Evolutionary conservation across 2,113 vertebrate genomes (phyloP), one percentile per base, ranked within the genome.

Genomic region (Saiga tatarica): DNA sequence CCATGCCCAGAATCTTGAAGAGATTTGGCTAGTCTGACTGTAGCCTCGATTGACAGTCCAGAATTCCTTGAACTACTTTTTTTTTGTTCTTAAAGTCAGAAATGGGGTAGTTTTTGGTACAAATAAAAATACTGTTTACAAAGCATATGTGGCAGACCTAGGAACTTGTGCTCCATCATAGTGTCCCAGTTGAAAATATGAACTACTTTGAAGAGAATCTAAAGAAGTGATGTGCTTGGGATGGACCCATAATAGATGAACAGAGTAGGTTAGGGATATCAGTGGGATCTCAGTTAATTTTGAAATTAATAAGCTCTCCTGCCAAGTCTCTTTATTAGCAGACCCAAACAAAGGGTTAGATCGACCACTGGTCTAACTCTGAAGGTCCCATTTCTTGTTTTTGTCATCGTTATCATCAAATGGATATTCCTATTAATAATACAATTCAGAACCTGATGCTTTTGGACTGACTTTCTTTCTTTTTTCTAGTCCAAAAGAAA

Each of bases 401-500:
- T 84, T 71, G 15, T 95, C 19, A 42, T 83, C 47, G 62, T 62
- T 93, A 28, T 90, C 42, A 96, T 94, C 52, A 21, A 84, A 67
- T 78, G 90, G 57, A 76, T 67, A 60, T 21, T 82, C 36, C 26
- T 52, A 25, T 76, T 76, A 42, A 76, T 74, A 74, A 74, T 42
- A 42, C 97, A 96, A 86, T 74, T 85, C 21, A 96, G 55, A 89
- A 86, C 76, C 25, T 81, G 81, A 91, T 97, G 71, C 36, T 96
- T 97, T 96, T 84, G 26, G 91, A 93, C 96, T 95, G 57, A 89
- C 74, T 97, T 96, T 98, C 15, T 67, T 30, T 57, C 19, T 57
- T 94, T 97, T 25, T 98, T 82, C 87, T 96, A 99, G 99, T 98
- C 98, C 99, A 97, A 98, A 98, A 86, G 99, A 99, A 90, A 99